Evolutionary conservation across 1,140 invertebrate species (phyloP).

Genomic region (Bombus balteatus): DNA sequence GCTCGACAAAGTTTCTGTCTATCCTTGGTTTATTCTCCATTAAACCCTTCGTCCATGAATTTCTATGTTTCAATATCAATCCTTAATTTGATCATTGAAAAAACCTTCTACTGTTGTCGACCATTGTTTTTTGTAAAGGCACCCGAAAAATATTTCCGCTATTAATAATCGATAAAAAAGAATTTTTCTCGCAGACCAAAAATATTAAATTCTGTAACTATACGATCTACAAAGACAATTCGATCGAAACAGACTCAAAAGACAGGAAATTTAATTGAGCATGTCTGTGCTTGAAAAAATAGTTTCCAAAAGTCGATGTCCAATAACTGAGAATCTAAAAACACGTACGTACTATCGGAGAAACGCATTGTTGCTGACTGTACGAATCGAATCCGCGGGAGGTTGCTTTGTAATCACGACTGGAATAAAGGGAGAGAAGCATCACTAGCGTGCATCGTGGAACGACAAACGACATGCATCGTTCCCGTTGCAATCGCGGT

Average conservation of each 20-base stretch:
- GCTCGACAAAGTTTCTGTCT: too few species aligned
- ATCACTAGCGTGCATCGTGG: conserved; percentile 4
- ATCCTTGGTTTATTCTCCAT: too few species aligned
- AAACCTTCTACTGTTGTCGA: too few species aligned
- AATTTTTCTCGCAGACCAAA: not conserved
- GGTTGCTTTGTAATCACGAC: conserved; percentile 14
- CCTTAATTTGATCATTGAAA: too few species aligned
- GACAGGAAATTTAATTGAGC: not conserved
- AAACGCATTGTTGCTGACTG: not conserved
- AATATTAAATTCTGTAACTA: not conserved
- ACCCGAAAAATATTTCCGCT: too few species aligned
- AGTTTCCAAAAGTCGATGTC: not conserved
- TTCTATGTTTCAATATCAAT: too few species aligned
- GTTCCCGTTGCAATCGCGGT: conserved; percentile 35
- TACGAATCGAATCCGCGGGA: not conserved
- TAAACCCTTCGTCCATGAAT: too few species aligned
- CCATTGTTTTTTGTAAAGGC: too few species aligned
- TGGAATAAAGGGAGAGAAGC: conserved; percentile 21
- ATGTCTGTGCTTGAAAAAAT: not conserved
- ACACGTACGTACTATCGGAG: not conserved
- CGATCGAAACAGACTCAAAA: not conserved
- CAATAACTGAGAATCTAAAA: not conserved
- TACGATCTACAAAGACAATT: not conserved
- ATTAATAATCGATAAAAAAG: not conserved
- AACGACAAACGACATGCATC: conserved; percentile 32